These are phyloP conservation scores for Conger conger DNA, from an alignment of 2,113 vertebrate species.

Conservation along the genomic window DNA sequence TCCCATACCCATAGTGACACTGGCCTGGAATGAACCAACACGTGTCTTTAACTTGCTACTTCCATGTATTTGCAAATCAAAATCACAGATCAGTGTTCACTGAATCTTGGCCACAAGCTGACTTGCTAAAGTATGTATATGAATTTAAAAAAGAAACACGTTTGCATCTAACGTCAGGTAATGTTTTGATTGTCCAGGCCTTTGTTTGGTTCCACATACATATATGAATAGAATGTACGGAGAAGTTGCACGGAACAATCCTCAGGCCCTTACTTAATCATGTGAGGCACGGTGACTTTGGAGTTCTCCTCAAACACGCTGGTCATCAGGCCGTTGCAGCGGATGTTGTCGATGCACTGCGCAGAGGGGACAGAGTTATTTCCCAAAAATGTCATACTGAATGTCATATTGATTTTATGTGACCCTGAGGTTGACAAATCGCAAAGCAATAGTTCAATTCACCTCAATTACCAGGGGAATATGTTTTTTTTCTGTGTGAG, in stretches of 20 bases:
- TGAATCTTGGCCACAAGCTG: no score
- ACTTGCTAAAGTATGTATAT: no score
- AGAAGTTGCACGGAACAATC: neutral
- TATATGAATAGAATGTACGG: neutral
- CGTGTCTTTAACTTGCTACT: neutral
- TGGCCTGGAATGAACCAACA: neutral
- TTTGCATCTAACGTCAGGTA: no score
- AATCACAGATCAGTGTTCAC: no score
- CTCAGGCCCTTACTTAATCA: constrained; percentile 89
- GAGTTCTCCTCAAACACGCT: constrained; percentile 98
- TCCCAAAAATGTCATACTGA: neutral
- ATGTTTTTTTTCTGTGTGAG: no score
- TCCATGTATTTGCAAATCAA: neutral
- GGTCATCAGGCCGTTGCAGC: constrained; percentile 96
- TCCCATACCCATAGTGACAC: no score
- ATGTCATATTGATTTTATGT: no score
- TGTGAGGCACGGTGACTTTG: constrained; percentile 94
- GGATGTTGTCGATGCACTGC: constrained; percentile 96
- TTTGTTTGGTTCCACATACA: neutral
- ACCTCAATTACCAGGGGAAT: no score
- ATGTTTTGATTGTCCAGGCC: neutral
- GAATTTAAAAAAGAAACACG: no score
- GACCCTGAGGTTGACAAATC: no score
- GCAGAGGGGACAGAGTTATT: constrained; percentile 41
- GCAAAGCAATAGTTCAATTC: no score